Base-by-base conservation (phyloP, 2,113 vertebrate species). In the Telmatochromis brachygnathus region DNA sequence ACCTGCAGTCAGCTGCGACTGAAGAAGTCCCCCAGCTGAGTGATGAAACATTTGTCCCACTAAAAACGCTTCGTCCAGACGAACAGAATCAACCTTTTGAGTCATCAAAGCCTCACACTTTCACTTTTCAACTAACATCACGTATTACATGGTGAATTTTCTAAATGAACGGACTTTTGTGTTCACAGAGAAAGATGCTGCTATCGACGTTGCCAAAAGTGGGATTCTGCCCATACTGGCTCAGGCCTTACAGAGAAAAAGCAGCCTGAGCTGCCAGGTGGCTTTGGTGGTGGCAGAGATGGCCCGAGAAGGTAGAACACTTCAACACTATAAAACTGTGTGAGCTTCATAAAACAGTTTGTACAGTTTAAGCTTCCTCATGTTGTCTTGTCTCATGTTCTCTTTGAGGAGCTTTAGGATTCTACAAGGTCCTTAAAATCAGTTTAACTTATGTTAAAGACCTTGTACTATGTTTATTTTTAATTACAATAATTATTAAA, bases 221-320 rank as follows among this genome's bases (percentile, higher is more conserved):
- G 96, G 95, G 35, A 96, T 97, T 87, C 95, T 97, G 19, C 94
- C 95, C 58, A 90, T 89, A 1, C 75, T 98, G 89, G 94, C 95
- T 65, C 96, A 96, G 91, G 84, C 96, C 60, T 92, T 97, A 42
- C 94, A 92, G 89, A 91, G 89, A 39, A 96, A 94, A 5, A 94
- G 95, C 89, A 83, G 12, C 4, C 96, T 97, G 15, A 96, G 95
- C 70, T 91, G 95, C 70, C 96, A 96, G 93, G 96, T 96, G 87
- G 96, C 97, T 7, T 95, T 97, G 54, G 90, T 97, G 88, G 95
- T 97, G 55, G 97, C 97, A 53, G 97, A 98, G 91, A 95, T 97
- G 93, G 96, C 97, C 55, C 96, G 97, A 84, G 97, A 97, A 79
- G 97, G 97, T 98, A 11, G 70, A 75, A 28, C 70, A 45, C 68